A percentile compares a stretch with the other conserved stretches of the same genome.
Evolutionary conservation across 2,113 vertebrate genomes (phyloP).

Genomic region (Suncus etruscus): DNA sequence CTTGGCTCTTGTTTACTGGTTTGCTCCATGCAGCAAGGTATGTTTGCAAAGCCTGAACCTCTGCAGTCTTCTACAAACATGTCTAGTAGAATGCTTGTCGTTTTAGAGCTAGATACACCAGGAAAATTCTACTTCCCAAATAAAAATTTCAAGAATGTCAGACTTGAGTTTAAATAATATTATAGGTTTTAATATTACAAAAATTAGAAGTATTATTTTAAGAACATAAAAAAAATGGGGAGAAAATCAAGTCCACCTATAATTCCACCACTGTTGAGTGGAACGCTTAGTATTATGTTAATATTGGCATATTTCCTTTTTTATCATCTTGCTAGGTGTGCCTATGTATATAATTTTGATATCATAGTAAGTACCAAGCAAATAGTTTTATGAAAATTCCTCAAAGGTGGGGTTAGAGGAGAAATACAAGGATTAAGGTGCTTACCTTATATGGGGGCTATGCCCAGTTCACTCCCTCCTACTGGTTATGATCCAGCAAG

Average conservation of each 20-base stretch:
- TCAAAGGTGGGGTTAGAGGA: neutral
- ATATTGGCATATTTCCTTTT: neutral
- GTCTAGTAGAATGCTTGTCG: too few relatives aligned
- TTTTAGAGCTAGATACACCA: neutral
- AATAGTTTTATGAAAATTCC: neutral
- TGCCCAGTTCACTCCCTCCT: too few relatives aligned
- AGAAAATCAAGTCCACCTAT: neutral
- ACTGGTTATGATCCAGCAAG: too few relatives aligned
- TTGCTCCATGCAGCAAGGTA: constrained; percentile 97
- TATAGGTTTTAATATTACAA: neutral
- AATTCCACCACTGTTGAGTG: neutral
- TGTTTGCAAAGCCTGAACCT: constrained; percentile 59
- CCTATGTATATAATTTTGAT: neutral
- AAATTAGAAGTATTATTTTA: constrained; percentile 7
- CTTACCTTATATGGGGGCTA: too few relatives aligned
- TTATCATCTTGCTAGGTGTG: neutral
- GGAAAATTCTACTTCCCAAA: neutral
- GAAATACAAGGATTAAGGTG: too few relatives aligned
- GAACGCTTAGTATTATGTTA: constrained; percentile 1
- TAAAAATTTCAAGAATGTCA: neutral
- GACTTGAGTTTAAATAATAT: constrained; percentile 25
- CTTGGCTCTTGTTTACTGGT: constrained; percentile 94
- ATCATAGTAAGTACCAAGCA: neutral
- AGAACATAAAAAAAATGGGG: neutral
- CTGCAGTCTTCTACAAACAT: accelerated